These are phyloP conservation scores for Lepeophtheirus salmonis DNA, from an alignment of 1,140 invertebrate genomes.

Conservation along the genomic window DNA sequence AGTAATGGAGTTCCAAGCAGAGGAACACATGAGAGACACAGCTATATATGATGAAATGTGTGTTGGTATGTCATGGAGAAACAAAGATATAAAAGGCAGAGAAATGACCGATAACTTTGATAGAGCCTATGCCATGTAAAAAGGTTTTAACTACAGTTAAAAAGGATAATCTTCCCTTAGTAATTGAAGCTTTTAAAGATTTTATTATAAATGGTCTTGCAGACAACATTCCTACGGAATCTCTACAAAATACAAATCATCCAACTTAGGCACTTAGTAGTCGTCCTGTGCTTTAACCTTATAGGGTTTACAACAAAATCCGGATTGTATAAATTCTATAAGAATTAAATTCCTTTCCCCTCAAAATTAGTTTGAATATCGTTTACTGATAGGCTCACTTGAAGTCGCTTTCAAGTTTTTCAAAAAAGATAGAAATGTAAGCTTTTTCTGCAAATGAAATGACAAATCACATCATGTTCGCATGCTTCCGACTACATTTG, in stretches of 20 bases:
- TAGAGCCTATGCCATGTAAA: neutral
- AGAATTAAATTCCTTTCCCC: too few relatives aligned
- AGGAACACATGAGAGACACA: neutral
- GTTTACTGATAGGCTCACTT: too few relatives aligned
- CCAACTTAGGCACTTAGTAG: neutral
- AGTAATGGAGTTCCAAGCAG: neutral
- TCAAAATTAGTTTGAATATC: too few relatives aligned
- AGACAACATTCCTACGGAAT: neutral
- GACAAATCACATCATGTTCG: too few relatives aligned
- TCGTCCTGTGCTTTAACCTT: neutral
- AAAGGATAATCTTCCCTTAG: neutral
- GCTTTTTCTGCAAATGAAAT: too few relatives aligned
- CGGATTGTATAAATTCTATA: constrained; percentile 11
- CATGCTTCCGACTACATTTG: too few relatives aligned
- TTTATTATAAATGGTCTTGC: neutral
- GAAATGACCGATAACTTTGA: neutral
- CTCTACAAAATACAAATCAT: neutral
- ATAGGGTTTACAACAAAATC: neutral
- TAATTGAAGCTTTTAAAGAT: neutral
- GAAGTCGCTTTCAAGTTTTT: too few relatives aligned
- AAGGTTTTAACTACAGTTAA: neutral
- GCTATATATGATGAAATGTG: neutral
- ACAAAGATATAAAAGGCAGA: neutral
- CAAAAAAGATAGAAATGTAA: too few relatives aligned
- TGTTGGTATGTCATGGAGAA: neutral